Percentiles rank a stretch among this genome's conserved stretches.
Conservation (phyloP, 2,797 vertebrate species). For the Pelodytes ibericus region DNA sequence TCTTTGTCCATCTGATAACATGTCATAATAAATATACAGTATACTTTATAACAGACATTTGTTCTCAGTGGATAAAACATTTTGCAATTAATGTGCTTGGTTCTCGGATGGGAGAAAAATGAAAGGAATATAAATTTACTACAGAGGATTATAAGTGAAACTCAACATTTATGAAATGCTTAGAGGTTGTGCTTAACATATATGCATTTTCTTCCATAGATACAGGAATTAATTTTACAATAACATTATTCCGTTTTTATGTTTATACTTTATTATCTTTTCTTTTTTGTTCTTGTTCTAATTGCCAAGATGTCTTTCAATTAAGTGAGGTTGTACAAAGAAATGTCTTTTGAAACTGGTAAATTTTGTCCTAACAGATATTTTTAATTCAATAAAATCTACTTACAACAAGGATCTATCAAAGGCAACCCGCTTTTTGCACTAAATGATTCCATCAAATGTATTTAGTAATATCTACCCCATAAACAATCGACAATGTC, state of each 20-base stretch:
- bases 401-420: too few species aligned
- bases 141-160: background rate
- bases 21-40: constrained; percentile 19
- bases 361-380: too few species aligned
- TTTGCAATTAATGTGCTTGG: background rate
- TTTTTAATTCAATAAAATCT: too few species aligned
- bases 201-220: constrained; percentile 35
- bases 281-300: background rate
- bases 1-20: constrained; percentile 5
- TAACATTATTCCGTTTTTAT: background rate
- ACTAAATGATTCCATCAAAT: too few species aligned
- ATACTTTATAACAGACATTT: constrained; percentile 3
- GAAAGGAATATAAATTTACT: background rate
- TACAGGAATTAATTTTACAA: background rate
- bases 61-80: constrained; percentile 8
- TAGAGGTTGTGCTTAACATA: constrained; percentile 9
- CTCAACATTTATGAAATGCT: background rate
- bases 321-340: too few species aligned
- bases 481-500: too few species aligned
- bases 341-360: too few species aligned
- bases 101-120: background rate
- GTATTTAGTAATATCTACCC: too few species aligned
- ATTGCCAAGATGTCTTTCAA: too few species aligned
- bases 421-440: too few species aligned
- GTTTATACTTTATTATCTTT: background rate